These are phyloP conservation scores for Spea multiplicata DNA, from an alignment of 2,113 vertebrate genomes.

Conservation along the genomic window DNA sequence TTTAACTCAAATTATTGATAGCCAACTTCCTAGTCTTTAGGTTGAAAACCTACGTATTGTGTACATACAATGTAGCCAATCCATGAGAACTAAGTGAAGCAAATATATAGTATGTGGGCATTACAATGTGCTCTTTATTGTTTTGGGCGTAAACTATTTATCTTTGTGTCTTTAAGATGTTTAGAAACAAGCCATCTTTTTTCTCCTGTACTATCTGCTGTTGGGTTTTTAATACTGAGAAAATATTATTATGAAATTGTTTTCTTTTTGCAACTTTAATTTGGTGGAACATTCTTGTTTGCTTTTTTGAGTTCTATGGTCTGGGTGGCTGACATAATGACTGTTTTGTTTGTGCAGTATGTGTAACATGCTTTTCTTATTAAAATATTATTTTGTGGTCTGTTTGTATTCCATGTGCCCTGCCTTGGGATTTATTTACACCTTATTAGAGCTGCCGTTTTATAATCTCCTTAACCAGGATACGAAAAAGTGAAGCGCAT, in stretches of 20 bases:
- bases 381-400: slow-evolving; percentile 5
- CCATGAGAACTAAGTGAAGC: too few species aligned
- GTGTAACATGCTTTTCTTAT: slow-evolving; percentile 3
- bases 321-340: slow-evolving; percentile 1
- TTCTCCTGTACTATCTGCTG: neutral
- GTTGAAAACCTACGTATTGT: too few species aligned
- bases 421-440: neutral
- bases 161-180: slow-evolving; percentile 6
- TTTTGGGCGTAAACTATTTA: slow-evolving; percentile 16
- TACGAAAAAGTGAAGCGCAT: too few species aligned
- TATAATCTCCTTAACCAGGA: too few species aligned
- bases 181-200: slow-evolving; percentile 6
- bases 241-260: slow-evolving; percentile 19
- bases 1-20: too few species aligned
- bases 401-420: neutral
- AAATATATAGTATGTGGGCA: neutral
- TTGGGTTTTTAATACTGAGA: slow-evolving; percentile 12
- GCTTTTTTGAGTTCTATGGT: slow-evolving; percentile 2
- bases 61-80: too few species aligned
- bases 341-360: slow-evolving; percentile 11
- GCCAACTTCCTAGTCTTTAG: too few species aligned
- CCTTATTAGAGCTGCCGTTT: neutral
- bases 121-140: slow-evolving; percentile 2
- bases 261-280: slow-evolving; percentile 26
- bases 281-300: neutral